phyloP scores from a whole-genome alignment of 2,888 invertebrate species.

The Epirrhoe tristata region DNA sequence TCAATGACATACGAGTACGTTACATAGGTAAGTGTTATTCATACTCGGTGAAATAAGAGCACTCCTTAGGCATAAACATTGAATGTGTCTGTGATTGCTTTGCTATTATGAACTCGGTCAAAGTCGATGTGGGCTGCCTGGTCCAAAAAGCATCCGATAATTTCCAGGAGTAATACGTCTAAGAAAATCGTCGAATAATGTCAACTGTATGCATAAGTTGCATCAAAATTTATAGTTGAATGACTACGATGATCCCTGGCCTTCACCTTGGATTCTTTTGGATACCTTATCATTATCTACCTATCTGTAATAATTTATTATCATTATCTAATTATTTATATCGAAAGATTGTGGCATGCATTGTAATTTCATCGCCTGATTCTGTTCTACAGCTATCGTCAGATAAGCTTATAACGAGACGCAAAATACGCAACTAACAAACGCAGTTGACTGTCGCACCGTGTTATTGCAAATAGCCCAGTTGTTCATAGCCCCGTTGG shows the following conservation, averaged over 20 bases:
- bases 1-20: conserved; percentile 25
- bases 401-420: no score
- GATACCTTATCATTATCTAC: conserved; percentile 5
- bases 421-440: no score
- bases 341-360: neutral
- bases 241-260: conserved; percentile 12
- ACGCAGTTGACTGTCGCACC: no score
- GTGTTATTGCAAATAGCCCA: no score
- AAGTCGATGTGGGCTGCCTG: no score
- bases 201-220: conserved; percentile 7
- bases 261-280: conserved; percentile 15
- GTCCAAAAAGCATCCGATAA: neutral
- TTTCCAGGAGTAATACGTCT: neutral
- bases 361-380: no score
- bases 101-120: neutral
- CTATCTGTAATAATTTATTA: neutral
- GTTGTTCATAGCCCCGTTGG: no score
- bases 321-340: neutral
- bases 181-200: conserved; percentile 22
- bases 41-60: no score
- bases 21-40: neutral
- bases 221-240: conserved; percentile 13
- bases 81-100: no score
- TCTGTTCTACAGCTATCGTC: no score
- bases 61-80: no score